A percentile compares a stretch with the other conserved stretches of the same genome.
Conservation (phyloP, 1,140 invertebrate genomes). For the Bemisia tabaci region DNA sequence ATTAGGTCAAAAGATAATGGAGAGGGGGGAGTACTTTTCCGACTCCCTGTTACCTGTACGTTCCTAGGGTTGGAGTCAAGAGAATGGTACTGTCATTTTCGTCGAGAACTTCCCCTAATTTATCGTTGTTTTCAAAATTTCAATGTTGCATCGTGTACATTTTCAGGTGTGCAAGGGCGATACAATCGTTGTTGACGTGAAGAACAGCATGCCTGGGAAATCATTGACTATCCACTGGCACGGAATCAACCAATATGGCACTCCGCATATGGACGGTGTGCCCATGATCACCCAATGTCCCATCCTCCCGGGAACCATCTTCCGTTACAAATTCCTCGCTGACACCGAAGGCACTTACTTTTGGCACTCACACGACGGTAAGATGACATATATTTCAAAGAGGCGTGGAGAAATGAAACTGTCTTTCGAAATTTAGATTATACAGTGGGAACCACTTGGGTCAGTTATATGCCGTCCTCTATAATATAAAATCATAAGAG, state of each 20-base stretch:
- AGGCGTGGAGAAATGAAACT: not conserved
- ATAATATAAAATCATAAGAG: too few species aligned
- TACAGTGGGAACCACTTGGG: not conserved
- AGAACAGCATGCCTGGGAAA: conserved; percentile 31
- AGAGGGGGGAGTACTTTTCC: too few species aligned
- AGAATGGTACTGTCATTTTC: too few species aligned
- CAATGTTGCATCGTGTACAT: too few species aligned
- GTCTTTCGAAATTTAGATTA: not conserved
- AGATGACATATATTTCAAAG: not conserved
- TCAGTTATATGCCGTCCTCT: too few species aligned
- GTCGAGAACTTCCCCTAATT: too few species aligned
- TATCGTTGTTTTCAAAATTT: too few species aligned
- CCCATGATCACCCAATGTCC: conserved; percentile 26
- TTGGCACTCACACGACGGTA: conserved; percentile 26
- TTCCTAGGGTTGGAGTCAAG: too few species aligned
- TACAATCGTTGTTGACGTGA: conserved; percentile 32
- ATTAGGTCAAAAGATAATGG: too few species aligned
- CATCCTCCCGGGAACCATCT: conserved; percentile 19
- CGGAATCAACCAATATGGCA: conserved; percentile 30
- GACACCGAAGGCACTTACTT: conserved; percentile 23
- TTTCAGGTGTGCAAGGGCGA: conserved; percentile 37
- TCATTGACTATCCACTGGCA: conserved; percentile 37
- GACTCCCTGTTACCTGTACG: too few species aligned
- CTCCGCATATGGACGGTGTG: conserved; percentile 43
- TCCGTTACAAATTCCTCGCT: conserved; percentile 20